phyloP scores from a whole-genome alignment of 2,797 vertebrate genomes.

The Triplophysa bombifrons region DNA sequence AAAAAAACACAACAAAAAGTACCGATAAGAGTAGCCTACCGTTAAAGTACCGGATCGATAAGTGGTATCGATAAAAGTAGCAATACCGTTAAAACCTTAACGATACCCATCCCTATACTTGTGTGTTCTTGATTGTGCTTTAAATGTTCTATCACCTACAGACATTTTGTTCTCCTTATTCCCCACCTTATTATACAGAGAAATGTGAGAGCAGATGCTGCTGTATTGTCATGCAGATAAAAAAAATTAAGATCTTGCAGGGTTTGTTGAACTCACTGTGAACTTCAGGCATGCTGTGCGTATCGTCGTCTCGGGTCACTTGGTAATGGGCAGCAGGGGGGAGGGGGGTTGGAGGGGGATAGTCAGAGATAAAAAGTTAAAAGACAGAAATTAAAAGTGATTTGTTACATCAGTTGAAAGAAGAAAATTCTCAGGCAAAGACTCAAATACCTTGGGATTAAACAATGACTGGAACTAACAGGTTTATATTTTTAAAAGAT shows the following conservation, averaged over 20 bases:
- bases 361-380: slow-evolving; percentile 3
- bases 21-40: too few species aligned
- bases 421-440: neutral
- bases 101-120: too few species aligned
- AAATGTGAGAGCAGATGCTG: slow-evolving; percentile 8
- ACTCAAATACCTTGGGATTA: neutral
- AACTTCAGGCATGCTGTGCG: slow-evolving; percentile 66
- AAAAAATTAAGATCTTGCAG: slow-evolving; percentile 12
- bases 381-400: slow-evolving; percentile 3
- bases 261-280: slow-evolving; percentile 58
- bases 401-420: neutral
- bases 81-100: too few species aligned
- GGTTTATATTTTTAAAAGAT: neutral
- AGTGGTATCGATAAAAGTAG: too few species aligned
- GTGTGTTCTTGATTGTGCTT: slow-evolving; percentile 29
- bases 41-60: too few species aligned
- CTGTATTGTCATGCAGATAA: slow-evolving; percentile 13
- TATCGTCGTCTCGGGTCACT: slow-evolving; percentile 65
- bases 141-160: slow-evolving; percentile 26
- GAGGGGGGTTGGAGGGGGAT: neutral
- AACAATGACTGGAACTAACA: neutral
- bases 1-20: too few species aligned
- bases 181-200: slow-evolving; percentile 25
- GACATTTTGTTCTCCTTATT: slow-evolving; percentile 37
- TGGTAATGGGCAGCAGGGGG: slow-evolving; percentile 17